Evolutionary conservation across 2,888 invertebrate species (phyloP).

Genomic region (Trachelus tabidus): DNA sequence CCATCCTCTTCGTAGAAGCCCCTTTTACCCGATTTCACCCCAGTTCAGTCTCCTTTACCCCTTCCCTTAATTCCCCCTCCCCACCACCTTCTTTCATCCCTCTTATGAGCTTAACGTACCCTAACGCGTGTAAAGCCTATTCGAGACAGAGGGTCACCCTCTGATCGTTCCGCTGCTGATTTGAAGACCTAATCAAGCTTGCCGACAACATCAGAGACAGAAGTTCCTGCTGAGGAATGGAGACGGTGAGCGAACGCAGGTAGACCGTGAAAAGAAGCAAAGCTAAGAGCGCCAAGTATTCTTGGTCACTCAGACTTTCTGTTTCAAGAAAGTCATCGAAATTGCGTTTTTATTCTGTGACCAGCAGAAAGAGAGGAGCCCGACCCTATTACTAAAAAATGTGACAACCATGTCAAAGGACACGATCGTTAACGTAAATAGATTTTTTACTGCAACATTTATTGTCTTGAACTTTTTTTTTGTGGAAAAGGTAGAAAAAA

Average conservation of each 20-base stretch:
- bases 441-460: no score
- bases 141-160: constrained; percentile 17
- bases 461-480: no score
- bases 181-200: neutral
- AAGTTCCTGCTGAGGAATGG: neutral
- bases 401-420: no score
- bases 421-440: no score
- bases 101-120: constrained; percentile 11
- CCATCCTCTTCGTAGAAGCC: constrained; percentile 15
- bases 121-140: constrained; percentile 13
- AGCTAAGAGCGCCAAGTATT: neutral
- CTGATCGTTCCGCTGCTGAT: neutral
- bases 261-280: neutral
- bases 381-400: no score
- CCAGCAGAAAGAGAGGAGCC: no score
- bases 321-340: neutral
- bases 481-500: no score
- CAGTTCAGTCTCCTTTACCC: constrained; percentile 1
- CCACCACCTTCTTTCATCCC: constrained; percentile 11
- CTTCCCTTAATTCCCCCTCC: constrained; percentile 12
- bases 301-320: neutral
- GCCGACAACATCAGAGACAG: neutral
- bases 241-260: neutral
- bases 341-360: no score
- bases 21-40: neutral